phyloP scores from a whole-genome alignment of 2,797 vertebrate species.

The Garrulus glandarius region DNA sequence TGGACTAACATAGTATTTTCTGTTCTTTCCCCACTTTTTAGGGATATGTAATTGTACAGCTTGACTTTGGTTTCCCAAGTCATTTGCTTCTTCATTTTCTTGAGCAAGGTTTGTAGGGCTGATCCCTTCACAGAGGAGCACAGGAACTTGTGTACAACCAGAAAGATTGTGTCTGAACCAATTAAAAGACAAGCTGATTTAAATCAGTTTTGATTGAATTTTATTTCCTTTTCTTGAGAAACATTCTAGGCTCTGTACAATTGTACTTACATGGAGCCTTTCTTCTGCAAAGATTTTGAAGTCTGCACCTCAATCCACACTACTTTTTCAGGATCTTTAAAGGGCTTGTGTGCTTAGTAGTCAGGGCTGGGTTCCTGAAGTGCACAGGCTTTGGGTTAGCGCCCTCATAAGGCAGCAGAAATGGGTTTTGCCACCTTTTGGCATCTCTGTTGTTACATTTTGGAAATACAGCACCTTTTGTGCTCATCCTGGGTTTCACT shows the following conservation, averaged over 20 bases:
- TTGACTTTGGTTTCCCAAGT: conserved; percentile 89
- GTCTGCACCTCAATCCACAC: accelerated
- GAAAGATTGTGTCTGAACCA: background rate
- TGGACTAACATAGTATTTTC: background rate
- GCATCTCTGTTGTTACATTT: background rate
- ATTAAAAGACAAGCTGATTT: background rate
- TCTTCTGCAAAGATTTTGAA: background rate
- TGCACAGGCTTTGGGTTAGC: background rate
- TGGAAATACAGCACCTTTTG: background rate
- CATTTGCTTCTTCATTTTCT: conserved; percentile 87
- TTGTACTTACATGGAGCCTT: background rate
- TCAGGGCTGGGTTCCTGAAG: background rate
- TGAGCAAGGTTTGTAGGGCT: conserved; percentile 63
- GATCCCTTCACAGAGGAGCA: background rate
- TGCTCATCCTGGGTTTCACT: background rate
- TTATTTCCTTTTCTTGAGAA: background rate
- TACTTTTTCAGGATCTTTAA: background rate
- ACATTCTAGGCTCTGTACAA: background rate
- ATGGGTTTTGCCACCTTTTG: background rate
- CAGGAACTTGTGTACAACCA: background rate
- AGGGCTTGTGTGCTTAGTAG: background rate
- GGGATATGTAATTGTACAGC: conserved; percentile 82
- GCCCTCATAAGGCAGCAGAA: background rate
- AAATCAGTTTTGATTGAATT: background rate
- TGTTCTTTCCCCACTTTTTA: conserved; percentile 17